These are phyloP conservation scores for Pitta sordida DNA, from an alignment of 2,113 vertebrate genomes.

Conservation along the genomic window DNA sequence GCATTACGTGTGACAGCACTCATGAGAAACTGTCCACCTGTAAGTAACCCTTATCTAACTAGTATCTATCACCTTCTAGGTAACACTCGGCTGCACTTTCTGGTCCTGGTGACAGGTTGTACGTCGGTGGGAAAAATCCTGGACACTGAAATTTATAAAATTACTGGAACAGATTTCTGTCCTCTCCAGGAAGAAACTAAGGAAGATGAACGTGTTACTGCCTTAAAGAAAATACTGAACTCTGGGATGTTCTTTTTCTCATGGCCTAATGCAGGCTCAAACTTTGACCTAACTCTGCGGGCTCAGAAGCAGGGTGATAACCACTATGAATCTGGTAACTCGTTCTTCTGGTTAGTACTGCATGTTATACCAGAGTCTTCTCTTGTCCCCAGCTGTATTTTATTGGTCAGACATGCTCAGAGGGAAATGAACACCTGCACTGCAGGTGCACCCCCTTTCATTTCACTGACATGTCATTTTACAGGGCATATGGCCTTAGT, in stretches of 20 bases:
- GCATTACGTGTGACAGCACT: neutral
- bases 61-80: slow-evolving; percentile 67
- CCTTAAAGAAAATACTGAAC: slow-evolving; percentile 75
- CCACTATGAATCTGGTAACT: slow-evolving; percentile 65
- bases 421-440: neutral
- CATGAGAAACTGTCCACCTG: neutral
- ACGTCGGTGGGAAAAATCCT: slow-evolving; percentile 76
- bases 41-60: slow-evolving; percentile 50
- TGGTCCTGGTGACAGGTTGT: slow-evolving; percentile 81
- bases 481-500: neutral
- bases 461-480: neutral
- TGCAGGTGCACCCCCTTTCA: neutral
- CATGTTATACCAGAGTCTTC: neutral
- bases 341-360: slow-evolving; percentile 79
- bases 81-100: slow-evolving; percentile 68
- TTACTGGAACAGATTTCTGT: slow-evolving; percentile 77
- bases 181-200: slow-evolving; percentile 76
- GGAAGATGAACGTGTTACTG: slow-evolving; percentile 72
- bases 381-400: neutral
- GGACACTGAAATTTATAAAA: slow-evolving; percentile 79
- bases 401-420: neutral
- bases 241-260: slow-evolving; percentile 81
- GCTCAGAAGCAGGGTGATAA: slow-evolving; percentile 76
- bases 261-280: slow-evolving; percentile 73
- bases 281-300: slow-evolving; percentile 77